phyloP scores from a whole-genome alignment of 2,888 invertebrate genomes.

The Argyresthia albistria region DNA sequence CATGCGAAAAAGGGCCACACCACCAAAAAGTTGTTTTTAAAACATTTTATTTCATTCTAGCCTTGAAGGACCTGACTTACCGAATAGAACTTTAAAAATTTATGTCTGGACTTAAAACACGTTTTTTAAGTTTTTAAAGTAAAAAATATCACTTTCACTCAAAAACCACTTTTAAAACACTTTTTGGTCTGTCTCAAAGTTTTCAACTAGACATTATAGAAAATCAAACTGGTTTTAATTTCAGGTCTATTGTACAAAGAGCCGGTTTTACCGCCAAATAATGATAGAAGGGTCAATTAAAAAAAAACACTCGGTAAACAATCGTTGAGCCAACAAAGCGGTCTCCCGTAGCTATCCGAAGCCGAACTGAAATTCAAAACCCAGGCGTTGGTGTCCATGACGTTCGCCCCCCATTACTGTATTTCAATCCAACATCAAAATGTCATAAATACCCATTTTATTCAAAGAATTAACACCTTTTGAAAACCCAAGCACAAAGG shows the following conservation, averaged over 20 bases:
- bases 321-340: conserved; percentile 63
- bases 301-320: conserved; percentile 61
- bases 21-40: conserved; percentile 41
- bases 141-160: background rate
- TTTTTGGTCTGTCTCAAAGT: background rate
- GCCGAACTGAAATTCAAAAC: conserved; percentile 72
- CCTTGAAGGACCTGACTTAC: conserved; percentile 55
- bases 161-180: conserved; percentile 1
- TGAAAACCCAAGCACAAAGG: accelerated
- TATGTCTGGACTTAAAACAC: background rate
- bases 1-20: conserved; percentile 60
- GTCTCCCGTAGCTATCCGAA: conserved; percentile 69
- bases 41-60: conserved; percentile 44
- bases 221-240: conserved; percentile 2
- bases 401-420: conserved; percentile 70
- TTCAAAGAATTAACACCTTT: conserved; percentile 13
- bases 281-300: conserved; percentile 22
- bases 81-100: conserved; percentile 11
- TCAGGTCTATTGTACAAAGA: background rate
- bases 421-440: conserved; percentile 43
- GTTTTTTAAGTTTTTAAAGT: conserved; percentile 5
- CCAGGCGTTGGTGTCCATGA: conserved; percentile 68
- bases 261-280: conserved; percentile 14
- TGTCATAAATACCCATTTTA: conserved; percentile 13
- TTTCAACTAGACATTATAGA: background rate